Percentiles rank a stretch among this genome's conserved stretches.
Evolutionary conservation across 2,797 vertebrate genomes (phyloP).

Genomic region (Eulemur albifrons): DNA sequence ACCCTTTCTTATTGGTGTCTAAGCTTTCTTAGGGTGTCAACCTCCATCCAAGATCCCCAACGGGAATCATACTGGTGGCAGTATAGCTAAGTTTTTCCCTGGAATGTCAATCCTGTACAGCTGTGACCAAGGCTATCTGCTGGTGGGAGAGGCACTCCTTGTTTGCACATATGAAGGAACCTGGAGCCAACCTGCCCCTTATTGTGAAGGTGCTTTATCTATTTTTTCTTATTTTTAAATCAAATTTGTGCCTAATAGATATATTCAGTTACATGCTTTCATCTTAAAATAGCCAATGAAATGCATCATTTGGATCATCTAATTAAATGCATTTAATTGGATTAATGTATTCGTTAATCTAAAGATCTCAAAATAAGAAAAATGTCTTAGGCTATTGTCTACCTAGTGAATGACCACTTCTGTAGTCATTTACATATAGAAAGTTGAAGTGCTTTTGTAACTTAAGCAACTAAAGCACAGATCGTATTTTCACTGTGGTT

Average conservation of each 20-base stretch:
- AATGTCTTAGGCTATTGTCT: background rate
- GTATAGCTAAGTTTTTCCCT: background rate
- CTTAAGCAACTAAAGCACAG: background rate
- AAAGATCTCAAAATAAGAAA: background rate
- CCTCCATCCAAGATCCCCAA: conserved; percentile 24
- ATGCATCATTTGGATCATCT: background rate
- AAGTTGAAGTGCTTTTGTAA: background rate
- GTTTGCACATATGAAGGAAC: conserved; percentile 63
- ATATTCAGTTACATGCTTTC: background rate
- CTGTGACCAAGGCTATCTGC: conserved; percentile 64
- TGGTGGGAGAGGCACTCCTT: conserved; percentile 54
- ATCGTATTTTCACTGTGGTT: background rate
- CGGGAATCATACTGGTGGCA: conserved; percentile 61
- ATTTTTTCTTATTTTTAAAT: background rate
- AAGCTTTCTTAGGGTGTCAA: conserved; percentile 60
- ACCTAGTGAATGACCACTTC: background rate
- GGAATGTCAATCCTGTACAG: conserved; percentile 66
- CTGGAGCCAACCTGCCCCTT: conserved; percentile 62
- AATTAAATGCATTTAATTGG: background rate
- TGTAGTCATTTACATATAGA: background rate
- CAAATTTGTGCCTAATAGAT: background rate
- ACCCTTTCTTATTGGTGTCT: conserved; percentile 8
- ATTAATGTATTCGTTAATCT: background rate
- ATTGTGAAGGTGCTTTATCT: conserved; percentile 63
- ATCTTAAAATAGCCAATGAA: conserved; percentile 19